phyloP scores from a whole-genome alignment of 2,113 vertebrate species.

The Sarotherodon lohbergeri region DNA sequence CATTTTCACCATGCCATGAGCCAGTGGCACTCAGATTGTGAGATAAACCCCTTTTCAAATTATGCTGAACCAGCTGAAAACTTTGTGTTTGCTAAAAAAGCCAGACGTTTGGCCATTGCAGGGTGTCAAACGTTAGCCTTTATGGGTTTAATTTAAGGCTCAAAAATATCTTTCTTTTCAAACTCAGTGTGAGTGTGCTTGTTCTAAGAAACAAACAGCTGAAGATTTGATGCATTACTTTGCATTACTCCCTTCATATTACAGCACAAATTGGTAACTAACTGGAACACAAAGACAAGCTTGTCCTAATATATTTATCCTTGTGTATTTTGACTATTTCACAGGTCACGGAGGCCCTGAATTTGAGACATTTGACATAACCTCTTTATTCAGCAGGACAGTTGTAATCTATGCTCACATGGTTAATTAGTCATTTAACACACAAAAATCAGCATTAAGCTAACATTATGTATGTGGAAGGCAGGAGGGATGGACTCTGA shows the following conservation, averaged over 20 bases:
- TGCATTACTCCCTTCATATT: background rate
- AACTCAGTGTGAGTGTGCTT: background rate
- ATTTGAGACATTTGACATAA: slow-evolving; percentile 15
- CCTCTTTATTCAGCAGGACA: background rate
- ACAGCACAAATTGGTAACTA: background rate
- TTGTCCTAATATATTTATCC: background rate
- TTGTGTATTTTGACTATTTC: slow-evolving; percentile 23
- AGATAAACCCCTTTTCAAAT: background rate
- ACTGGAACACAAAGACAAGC: background rate
- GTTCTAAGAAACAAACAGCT: background rate
- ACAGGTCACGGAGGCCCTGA: slow-evolving; percentile 1
- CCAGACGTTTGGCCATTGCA: fast-evolving
- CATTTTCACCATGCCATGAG: background rate
- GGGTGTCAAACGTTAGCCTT: background rate
- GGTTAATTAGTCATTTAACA: background rate
- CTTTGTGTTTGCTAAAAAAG: background rate
- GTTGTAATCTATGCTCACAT: background rate
- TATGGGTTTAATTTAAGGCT: background rate
- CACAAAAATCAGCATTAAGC: background rate
- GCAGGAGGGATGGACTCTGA: background rate
- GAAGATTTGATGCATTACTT: background rate
- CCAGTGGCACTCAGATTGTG: background rate
- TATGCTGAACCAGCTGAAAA: background rate
- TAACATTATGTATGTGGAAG: background rate
- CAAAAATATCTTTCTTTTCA: background rate